Base-by-base conservation (phyloP, 2,888 invertebrate genomes). In the Phortica okadai region DNA sequence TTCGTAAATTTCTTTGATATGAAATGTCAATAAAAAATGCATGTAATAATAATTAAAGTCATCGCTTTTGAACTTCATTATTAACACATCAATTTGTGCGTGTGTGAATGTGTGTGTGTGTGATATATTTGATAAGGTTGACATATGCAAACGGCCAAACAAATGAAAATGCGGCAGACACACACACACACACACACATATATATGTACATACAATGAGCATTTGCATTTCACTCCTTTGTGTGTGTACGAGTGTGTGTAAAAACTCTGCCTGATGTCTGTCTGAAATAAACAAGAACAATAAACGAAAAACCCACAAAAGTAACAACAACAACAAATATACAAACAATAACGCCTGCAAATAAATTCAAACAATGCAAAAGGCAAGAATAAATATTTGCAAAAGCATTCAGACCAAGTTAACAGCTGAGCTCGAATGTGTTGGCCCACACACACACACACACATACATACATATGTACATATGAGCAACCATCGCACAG, bases 301-400 rank as follows among this genome's bases (percentile, higher is more conserved):
- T 67, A 76, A 78, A 70, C 33, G 45, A 73, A 77, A 66, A 79
- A 70, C 45, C 21, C 70, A 66, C 44, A 50, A 74, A 74, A 86
- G 79, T 77, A 82, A 80, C 83, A 81, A 82, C 74, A 80, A 67
- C 82, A 81, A 80, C 75, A 59, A 25, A 44, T 21, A 14, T 25
- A 11, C 56, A 80, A 85, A 84, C 84, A 85, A 85, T 81, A 82
- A 84, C 81, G 81, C 77, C 76, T 73, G 74, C 85, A 85, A 85
- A 85, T 87, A 85, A 85, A 85, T 85, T 86, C 86, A 85, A 87
- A 85, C 85, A 85, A 87, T 85, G 86, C 81, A 83, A 84, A 87
- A 87, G 84, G 86, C 87, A 80, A 87, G 85, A 85, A 86, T 86
- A 85, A 87, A 86, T 86, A 87, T 85, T 85, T 85, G 85, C 86